phyloP scores from a whole-genome alignment of 92 coral and sea anemone species.

The Ricordea florida region DNA sequence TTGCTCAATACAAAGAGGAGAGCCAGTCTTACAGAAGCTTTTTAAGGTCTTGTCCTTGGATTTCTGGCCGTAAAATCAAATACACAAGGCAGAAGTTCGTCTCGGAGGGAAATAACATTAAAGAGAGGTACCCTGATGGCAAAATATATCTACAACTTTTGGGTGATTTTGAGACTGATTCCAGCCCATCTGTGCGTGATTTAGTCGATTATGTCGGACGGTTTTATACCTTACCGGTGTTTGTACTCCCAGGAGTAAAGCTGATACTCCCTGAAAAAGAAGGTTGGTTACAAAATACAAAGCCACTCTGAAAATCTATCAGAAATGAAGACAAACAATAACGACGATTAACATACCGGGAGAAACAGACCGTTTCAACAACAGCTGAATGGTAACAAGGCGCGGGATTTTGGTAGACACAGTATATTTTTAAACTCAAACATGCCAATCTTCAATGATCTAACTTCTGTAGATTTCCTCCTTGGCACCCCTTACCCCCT shows the following conservation, averaged over 20 bases:
- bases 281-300: slow-evolving; percentile 19
- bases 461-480: too few relatives aligned
- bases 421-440: too few relatives aligned
- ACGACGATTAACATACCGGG: slow-evolving; percentile 20
- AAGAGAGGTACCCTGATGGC: slow-evolving; percentile 74
- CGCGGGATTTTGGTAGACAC: too few relatives aligned
- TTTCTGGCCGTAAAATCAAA: slow-evolving; percentile 45
- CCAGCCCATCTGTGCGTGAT: slow-evolving; percentile 43
- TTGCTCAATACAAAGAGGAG: slow-evolving; percentile 65
- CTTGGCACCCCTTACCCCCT: too few relatives aligned
- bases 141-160: slow-evolving; percentile 63
- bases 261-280: slow-evolving; percentile 43
- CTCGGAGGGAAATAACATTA: slow-evolving; percentile 49
- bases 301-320: neutral
- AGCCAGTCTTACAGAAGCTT: slow-evolving; percentile 66
- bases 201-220: slow-evolving; percentile 57
- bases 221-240: slow-evolving; percentile 62
- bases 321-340: neutral
- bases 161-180: slow-evolving; percentile 60
- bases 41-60: slow-evolving; percentile 66
- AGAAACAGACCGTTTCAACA: slow-evolving; percentile 60
- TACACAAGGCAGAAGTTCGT: slow-evolving; percentile 33
- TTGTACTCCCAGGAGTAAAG: slow-evolving; percentile 49
- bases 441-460: too few relatives aligned
- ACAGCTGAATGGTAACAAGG: too few relatives aligned